Base-by-base conservation (phyloP, 2,113 vertebrate species). In the Oreochromis niloticus region DNA sequence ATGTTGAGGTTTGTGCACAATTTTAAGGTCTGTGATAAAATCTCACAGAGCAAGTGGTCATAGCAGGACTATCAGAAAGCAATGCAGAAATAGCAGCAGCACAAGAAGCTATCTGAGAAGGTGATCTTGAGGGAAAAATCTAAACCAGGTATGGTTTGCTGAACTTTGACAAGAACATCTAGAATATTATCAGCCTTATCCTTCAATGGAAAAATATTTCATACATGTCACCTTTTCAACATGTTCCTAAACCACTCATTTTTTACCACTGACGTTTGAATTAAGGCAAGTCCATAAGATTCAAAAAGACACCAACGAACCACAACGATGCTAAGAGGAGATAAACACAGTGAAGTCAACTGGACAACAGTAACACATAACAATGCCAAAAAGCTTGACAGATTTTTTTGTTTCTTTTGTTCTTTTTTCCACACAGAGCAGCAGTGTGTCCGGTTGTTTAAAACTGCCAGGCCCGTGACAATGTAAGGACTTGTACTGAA, bases 201-300 rank as follows among this genome's bases (percentile, higher is more conserved):
- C 22, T 59, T 43, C 32, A 83, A 55, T 34, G 34, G 30, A 75
- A 73, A 22, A 12, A 8, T 5, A 36, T 46, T 50, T 73, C 5
- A 84, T 22, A 41, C 19, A 83, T 39, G 11, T 75, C 41, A 89
- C 22, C 48, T 61, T 81, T 19, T 9, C 50, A 73, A 48, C 43
- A 36, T 4, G 7, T 52, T 56, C 4, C 32, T n/a, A 55, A 73
- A 83, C 27, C 27, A 32, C 22, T 57, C 30, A 73, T 84, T 81
- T 80, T 68, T 30, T 66, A 81, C 17, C 3, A 8, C 50, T 80
- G 56, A 90, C 13, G 19, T 87, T 84, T 85, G 27, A 92, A 86
- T 95, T 94, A 95, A 92, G 93, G 92, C 82, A 48, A 89, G 66
- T 93, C 66, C 32, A 90, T 46, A 82, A 68, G 55, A 86, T 84